Evolutionary conservation across 2,888 invertebrate genomes (phyloP).

Genomic region (Amphipyra berbera): DNA sequence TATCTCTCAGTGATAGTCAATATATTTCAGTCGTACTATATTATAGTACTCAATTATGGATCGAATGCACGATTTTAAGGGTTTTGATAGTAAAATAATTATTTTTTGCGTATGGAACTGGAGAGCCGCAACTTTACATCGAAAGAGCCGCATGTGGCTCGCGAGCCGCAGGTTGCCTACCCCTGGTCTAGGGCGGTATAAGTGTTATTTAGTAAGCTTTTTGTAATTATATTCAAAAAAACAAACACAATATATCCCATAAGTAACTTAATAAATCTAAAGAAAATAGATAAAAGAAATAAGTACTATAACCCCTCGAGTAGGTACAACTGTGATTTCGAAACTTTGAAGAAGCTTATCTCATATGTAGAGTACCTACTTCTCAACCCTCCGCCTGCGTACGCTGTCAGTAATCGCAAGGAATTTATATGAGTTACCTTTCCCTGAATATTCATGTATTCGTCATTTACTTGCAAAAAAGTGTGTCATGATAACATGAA

Average conservation of each 20-base stretch:
- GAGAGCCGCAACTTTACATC: too few species aligned
- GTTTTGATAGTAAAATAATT: too few species aligned
- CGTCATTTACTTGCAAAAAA: conserved; percentile 10
- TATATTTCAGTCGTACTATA: too few species aligned
- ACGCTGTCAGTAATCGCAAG: conserved; percentile 8
- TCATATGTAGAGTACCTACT: conserved; percentile 13
- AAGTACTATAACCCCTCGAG: not conserved
- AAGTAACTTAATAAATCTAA: not conserved
- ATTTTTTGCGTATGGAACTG: too few species aligned
- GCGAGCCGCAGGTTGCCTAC: too few species aligned
- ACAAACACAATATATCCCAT: not conserved
- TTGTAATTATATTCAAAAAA: too few species aligned
- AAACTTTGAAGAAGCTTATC: conserved; percentile 15
- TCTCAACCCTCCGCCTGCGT: not conserved
- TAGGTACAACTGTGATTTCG: conserved; percentile 9
- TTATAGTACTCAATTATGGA: too few species aligned
- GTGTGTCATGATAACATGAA: conserved; percentile 9
- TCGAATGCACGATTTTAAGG: too few species aligned
- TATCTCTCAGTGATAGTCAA: too few species aligned
- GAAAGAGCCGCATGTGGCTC: too few species aligned
- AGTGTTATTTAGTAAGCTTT: too few species aligned
- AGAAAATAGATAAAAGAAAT: not conserved
- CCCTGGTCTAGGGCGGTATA: too few species aligned
- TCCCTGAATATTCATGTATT: not conserved
- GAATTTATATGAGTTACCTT: conserved; percentile 15